These are phyloP conservation scores for Perizoma affinitatum DNA, from an alignment of 2,888 invertebrate species.

Conservation along the genomic window DNA sequence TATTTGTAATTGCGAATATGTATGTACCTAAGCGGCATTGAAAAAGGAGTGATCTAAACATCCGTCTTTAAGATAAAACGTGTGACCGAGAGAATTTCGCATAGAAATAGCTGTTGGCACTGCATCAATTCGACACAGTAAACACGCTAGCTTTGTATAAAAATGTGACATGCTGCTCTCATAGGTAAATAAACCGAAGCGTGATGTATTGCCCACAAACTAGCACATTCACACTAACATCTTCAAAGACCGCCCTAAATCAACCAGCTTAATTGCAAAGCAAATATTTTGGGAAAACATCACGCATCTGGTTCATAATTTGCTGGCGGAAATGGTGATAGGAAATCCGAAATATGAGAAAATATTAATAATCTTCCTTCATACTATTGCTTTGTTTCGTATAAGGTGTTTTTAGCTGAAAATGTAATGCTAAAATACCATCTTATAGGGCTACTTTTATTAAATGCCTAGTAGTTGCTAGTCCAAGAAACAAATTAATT, in stretches of 20 bases:
- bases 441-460: not conserved
- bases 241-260: constrained; percentile 66
- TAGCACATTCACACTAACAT: constrained; percentile 44
- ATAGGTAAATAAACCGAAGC: constrained; percentile 61
- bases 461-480: no score
- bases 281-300: constrained; percentile 47
- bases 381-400: not conserved
- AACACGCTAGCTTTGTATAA: constrained; percentile 63
- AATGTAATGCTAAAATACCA: constrained; percentile 6
- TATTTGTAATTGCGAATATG: not conserved
- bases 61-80: constrained; percentile 27
- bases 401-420: constrained; percentile 2
- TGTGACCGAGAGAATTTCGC: constrained; percentile 46
- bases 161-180: constrained; percentile 61
- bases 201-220: constrained; percentile 56
- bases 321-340: constrained; percentile 12
- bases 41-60: constrained; percentile 20
- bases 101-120: constrained; percentile 78
- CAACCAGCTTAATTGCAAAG: constrained; percentile 53
- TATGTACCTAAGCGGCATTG: constrained; percentile 1
- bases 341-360: not conserved
- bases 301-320: constrained; percentile 37
- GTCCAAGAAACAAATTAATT: no score
- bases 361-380: constrained; percentile 4
- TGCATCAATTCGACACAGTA: constrained; percentile 63